Percentiles rank a stretch among this genome's conserved stretches.
Evolutionary conservation across 2,888 invertebrate genomes (phyloP).

Genomic region (Drosophila trichaetosa): DNA sequence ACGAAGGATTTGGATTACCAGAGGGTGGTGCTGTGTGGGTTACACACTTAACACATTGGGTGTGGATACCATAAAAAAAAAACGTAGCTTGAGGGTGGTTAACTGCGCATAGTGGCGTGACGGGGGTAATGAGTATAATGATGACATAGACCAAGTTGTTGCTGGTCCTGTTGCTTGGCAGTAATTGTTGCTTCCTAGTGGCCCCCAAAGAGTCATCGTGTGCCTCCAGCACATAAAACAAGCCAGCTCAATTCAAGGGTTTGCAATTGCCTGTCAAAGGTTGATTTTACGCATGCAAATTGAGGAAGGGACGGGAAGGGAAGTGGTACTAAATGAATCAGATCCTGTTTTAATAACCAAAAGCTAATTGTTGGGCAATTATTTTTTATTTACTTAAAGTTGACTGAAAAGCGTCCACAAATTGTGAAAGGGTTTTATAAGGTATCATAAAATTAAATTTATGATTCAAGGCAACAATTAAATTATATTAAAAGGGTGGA

Average conservation of each 20-base stretch:
- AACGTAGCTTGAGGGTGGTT: constrained; percentile 46
- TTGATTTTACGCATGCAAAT: constrained; percentile 19
- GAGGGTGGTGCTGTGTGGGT: too few relatives aligned
- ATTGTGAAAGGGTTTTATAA: background rate
- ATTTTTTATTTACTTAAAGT: background rate
- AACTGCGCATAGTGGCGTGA: constrained; percentile 34
- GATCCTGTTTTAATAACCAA: constrained; percentile 1
- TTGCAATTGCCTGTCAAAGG: constrained; percentile 4
- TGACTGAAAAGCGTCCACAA: background rate
- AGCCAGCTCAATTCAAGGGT: constrained; percentile 18
- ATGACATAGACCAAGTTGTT: constrained; percentile 56
- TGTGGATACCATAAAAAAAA: constrained; percentile 29
- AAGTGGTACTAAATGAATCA: background rate
- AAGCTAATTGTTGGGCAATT: constrained; percentile 3
- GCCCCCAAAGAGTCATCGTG: constrained; percentile 25
- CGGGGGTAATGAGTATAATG: constrained; percentile 58
- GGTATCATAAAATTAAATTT: background rate
- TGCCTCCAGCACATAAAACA: constrained; percentile 42
- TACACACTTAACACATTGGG: constrained; percentile 15
- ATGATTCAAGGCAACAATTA: background rate
- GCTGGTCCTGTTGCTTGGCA: constrained; percentile 12
- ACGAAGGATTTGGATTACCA: constrained; percentile 34
- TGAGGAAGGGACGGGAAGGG: background rate
- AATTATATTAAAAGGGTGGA: background rate
- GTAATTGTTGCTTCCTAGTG: constrained; percentile 45